Evolutionary conservation across 2,797 vertebrate genomes (phyloP).

Genomic region (Masticophis lateralis): DNA sequence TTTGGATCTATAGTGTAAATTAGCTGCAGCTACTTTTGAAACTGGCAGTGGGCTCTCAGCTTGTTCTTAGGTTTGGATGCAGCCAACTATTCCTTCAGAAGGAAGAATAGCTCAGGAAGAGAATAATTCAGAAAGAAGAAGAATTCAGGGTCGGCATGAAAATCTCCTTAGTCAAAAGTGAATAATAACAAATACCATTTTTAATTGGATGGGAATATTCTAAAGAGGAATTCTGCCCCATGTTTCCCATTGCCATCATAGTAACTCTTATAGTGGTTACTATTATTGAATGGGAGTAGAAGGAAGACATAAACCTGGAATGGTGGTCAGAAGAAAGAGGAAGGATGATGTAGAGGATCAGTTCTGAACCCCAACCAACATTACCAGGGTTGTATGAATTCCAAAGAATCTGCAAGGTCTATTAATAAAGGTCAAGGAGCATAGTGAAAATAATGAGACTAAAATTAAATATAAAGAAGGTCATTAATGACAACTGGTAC

Average conservation of each 20-base stretch:
- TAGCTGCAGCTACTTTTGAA: background rate
- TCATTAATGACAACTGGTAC: background rate
- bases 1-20: background rate
- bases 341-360: background rate
- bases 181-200: background rate
- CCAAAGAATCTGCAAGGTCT: background rate
- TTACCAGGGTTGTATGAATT: background rate
- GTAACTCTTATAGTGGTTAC: background rate
- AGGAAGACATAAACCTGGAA: background rate
- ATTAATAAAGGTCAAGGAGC: background rate
- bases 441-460: background rate
- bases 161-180: background rate
- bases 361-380: background rate
- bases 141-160: background rate
- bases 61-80: background rate
- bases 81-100: background rate
- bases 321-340: background rate
- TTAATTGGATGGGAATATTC: background rate
- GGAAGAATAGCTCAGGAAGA: background rate
- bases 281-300: background rate
- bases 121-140: background rate
- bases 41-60: background rate
- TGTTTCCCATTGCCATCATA: background rate
- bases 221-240: background rate
- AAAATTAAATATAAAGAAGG: background rate